Evolutionary conservation across 2,888 invertebrate species (phyloP).

Genomic region (Cosmorhoe ocellata): DNA sequence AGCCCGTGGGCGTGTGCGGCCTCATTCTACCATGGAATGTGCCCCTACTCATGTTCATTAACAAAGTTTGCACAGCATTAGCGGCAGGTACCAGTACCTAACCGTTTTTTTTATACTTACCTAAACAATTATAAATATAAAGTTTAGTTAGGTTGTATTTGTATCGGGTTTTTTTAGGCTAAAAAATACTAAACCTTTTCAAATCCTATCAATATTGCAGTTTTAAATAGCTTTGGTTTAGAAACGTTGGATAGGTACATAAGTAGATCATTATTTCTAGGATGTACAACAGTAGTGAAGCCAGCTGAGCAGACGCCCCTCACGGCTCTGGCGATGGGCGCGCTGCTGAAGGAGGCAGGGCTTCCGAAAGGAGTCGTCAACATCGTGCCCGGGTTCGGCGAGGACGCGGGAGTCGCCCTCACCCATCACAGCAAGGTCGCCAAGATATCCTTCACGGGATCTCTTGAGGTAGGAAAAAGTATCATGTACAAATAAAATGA

Average conservation of each 20-base stretch:
- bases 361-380: slow-evolving; percentile 95
- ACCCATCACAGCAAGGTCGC: slow-evolving; percentile 88
- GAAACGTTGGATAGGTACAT: too few species aligned
- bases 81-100: slow-evolving; percentile 60
- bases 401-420: slow-evolving; percentile 88
- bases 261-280: slow-evolving; percentile 48
- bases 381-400: slow-evolving; percentile 92
- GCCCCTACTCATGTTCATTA: slow-evolving; percentile 92
- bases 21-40: slow-evolving; percentile 96
- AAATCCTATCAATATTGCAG: too few species aligned
- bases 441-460: slow-evolving; percentile 90
- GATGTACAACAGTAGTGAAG: slow-evolving; percentile 92
- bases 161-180: too few species aligned
- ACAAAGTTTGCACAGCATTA: slow-evolving; percentile 87
- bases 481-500: too few species aligned
- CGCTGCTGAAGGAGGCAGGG: slow-evolving; percentile 91
- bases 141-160: too few species aligned
- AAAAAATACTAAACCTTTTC: too few species aligned
- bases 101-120: too few species aligned
- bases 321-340: slow-evolving; percentile 92
- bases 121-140: too few species aligned
- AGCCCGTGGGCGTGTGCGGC: slow-evolving; percentile 87
- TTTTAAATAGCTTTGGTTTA: too few species aligned
- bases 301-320: slow-evolving; percentile 97
- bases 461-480: slow-evolving; percentile 69